Evolutionary conservation across 2,113 vertebrate species (phyloP).

Genomic region (Saguinus midas): DNA sequence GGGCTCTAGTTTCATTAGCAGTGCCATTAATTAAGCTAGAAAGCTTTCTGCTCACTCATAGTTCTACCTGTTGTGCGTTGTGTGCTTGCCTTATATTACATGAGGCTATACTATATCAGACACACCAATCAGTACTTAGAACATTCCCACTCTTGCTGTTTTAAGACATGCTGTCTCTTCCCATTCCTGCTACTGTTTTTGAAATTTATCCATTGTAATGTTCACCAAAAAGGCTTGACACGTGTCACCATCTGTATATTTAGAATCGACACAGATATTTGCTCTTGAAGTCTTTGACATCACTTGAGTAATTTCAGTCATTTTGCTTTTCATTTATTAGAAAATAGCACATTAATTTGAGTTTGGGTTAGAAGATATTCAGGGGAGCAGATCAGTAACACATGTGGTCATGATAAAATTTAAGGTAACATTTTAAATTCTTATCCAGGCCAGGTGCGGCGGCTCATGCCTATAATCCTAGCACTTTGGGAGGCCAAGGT

Average conservation of each 20-base stretch:
- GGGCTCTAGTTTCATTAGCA: background rate
- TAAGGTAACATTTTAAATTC: slow-evolving; percentile 55
- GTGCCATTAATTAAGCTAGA: background rate
- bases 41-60: background rate
- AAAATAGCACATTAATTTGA: slow-evolving; percentile 35
- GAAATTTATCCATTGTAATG: background rate
- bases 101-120: background rate
- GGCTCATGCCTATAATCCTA: no score
- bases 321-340: slow-evolving; percentile 48
- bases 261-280: background rate
- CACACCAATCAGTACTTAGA: background rate
- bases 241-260: background rate
- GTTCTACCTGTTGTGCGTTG: background rate
- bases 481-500: no score
- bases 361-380: background rate
- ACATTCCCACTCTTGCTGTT: background rate
- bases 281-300: background rate
- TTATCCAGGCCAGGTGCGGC: background rate
- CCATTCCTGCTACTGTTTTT: background rate
- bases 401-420: slow-evolving; percentile 30
- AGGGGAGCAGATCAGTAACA: background rate
- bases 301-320: background rate
- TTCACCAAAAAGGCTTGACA: background rate
- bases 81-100: background rate
- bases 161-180: background rate